Conservation (phyloP, 2,888 invertebrate species). For the Crocallis elinguaria region DNA sequence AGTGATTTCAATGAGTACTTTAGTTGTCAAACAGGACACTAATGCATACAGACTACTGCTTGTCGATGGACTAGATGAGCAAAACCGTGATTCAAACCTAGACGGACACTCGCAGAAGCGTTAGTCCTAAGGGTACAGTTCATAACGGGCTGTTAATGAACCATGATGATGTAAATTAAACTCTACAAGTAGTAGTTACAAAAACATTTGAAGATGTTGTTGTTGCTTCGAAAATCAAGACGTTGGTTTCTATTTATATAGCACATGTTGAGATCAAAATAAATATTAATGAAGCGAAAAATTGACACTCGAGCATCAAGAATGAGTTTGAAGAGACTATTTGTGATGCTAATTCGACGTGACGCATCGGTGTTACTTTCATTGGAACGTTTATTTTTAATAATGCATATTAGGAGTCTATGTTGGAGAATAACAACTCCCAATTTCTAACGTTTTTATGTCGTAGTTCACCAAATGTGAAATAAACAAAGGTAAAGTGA, state of each 20-base stretch:
- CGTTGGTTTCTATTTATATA: constrained; percentile 14
- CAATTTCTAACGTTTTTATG: no score
- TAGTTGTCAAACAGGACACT: no score
- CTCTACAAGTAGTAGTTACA: neutral
- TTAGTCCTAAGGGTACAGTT: constrained; percentile 21
- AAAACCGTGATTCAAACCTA: no score
- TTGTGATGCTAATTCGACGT: constrained; percentile 54
- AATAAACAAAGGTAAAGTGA: no score
- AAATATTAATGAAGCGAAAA: constrained; percentile 33
- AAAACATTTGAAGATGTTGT: constrained; percentile 12
- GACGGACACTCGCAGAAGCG: no score
- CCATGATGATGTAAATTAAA: constrained; percentile 9
- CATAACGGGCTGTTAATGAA: constrained; percentile 19
- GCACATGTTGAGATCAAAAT: constrained; percentile 24
- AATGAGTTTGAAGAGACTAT: constrained; percentile 45
- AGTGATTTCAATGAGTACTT: no score
- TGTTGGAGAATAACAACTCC: neutral
- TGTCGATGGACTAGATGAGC: no score
- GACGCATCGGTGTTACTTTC: constrained; percentile 61
- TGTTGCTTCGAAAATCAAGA: neutral
- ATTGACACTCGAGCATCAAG: constrained; percentile 32
- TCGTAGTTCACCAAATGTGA: no score
- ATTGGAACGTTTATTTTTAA: constrained; percentile 42
- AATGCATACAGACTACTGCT: no score
- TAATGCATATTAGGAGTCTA: constrained; percentile 11